These are phyloP conservation scores for Meiosimyza decipiens DNA, from an alignment of 2,888 invertebrate genomes.

Conservation along the genomic window DNA sequence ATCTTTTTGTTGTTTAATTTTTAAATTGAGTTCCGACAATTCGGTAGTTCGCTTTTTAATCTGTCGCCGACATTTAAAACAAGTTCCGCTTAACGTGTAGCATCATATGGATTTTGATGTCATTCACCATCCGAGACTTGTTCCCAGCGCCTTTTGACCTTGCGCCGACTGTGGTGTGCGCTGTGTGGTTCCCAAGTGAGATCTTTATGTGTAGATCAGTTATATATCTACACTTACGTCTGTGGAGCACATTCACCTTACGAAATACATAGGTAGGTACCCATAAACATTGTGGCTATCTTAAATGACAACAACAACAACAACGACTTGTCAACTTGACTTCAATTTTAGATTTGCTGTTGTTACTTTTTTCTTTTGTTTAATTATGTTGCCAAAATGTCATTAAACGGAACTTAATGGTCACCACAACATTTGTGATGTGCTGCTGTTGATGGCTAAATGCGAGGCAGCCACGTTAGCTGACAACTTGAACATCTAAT, in stretches of 20 bases:
- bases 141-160: slow-evolving; percentile 30
- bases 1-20: too few relatives aligned
- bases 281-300: neutral
- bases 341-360: slow-evolving; percentile 3
- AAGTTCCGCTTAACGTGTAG: too few relatives aligned
- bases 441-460: neutral
- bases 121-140: neutral
- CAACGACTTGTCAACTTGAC: neutral
- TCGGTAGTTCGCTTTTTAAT: too few relatives aligned
- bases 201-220: slow-evolving; percentile 18
- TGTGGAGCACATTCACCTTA: slow-evolving; percentile 9
- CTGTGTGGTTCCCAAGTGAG: slow-evolving; percentile 11
- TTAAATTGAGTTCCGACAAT: too few relatives aligned
- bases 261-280: neutral
- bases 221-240: neutral
- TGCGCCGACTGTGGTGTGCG: slow-evolving; percentile 5
- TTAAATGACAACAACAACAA: slow-evolving; percentile 4
- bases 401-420: slow-evolving; percentile 22
- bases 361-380: neutral
- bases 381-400: slow-evolving; percentile 11
- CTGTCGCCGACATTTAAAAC: too few relatives aligned
- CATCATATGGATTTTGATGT: too few relatives aligned
- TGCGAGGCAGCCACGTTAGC: neutral
- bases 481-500: slow-evolving; percentile 14
- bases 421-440: neutral